Percentiles rank a stretch among this genome's conserved stretches.
Conservation (phyloP, 2,888 invertebrate genomes). For the Aporophyla lueneburgensis region DNA sequence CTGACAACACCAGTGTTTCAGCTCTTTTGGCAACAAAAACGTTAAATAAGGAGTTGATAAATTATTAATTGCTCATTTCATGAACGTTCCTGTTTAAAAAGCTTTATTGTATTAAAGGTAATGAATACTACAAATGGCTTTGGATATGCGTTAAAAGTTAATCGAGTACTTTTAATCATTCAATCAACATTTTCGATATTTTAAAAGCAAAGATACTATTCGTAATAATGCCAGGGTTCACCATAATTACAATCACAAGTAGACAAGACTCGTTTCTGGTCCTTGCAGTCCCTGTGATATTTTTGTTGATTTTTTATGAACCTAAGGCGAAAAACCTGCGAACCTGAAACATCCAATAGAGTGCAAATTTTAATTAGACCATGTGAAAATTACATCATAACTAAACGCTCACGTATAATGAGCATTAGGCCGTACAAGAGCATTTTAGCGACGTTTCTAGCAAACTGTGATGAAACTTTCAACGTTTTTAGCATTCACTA, state of each 20-base stretch:
- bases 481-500: background rate
- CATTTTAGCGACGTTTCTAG: background rate
- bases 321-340: too few relatives aligned
- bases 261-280: background rate
- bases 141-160: background rate
- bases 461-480: background rate
- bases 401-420: background rate
- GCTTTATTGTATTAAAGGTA: slow-evolving; percentile 10
- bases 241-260: background rate
- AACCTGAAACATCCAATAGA: too few relatives aligned
- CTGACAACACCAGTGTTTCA: slow-evolving; percentile 11
- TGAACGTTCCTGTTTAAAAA: slow-evolving; percentile 2
- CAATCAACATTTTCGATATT: background rate
- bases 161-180: background rate
- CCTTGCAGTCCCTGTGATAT: background rate
- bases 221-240: background rate
- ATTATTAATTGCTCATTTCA: slow-evolving; percentile 20
- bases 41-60: slow-evolving; percentile 18
- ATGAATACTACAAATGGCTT: background rate
- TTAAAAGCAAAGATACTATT: background rate
- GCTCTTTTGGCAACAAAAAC: slow-evolving; percentile 6
- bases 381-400: background rate
- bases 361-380: too few relatives aligned
- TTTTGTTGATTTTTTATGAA: background rate
- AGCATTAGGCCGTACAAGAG: background rate